Evolutionary conservation across 2,797 vertebrate species (phyloP).

Genomic region (Myotis vivesi): DNA sequence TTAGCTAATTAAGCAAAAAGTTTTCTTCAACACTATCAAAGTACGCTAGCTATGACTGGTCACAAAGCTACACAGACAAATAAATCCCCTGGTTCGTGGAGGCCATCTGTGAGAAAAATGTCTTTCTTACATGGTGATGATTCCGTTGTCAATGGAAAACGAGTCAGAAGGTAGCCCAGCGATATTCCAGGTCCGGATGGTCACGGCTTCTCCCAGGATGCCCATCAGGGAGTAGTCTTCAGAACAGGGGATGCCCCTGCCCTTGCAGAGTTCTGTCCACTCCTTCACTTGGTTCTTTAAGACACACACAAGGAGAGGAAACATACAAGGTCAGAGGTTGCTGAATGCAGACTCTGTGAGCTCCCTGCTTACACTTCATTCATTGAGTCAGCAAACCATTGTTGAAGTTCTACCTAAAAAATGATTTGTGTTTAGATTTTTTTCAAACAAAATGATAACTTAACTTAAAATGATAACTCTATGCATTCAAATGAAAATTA

Average conservation of each 20-base stretch:
- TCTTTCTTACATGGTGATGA: conserved; percentile 91
- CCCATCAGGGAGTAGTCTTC: conserved; percentile 88
- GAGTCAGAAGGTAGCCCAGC: conserved; percentile 93
- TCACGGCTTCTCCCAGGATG: conserved; percentile 90
- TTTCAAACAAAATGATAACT: conserved; percentile 15
- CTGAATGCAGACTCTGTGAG: not conserved
- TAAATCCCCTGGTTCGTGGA: not conserved
- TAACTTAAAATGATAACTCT: conserved; percentile 3
- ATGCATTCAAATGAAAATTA: not conserved
- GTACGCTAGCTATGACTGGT: not conserved
- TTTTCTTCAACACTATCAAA: not conserved
- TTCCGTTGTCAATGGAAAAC: conserved; percentile 93
- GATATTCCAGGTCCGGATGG: conserved; percentile 92
- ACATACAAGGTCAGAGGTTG: not conserved
- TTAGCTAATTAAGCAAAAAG: not conserved
- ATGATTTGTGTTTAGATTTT: not conserved
- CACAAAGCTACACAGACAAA: not conserved
- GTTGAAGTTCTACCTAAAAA: not conserved
- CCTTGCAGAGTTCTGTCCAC: conserved; percentile 88
- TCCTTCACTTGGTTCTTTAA: conserved; percentile 89
- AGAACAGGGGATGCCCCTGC: conserved; percentile 89
- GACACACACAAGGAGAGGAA: not conserved
- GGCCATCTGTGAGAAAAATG: not conserved
- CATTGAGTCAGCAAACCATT: not conserved
- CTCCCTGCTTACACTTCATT: not conserved